Conservation (phyloP, 2,888 invertebrate species). For the Laspeyria flexula region DNA sequence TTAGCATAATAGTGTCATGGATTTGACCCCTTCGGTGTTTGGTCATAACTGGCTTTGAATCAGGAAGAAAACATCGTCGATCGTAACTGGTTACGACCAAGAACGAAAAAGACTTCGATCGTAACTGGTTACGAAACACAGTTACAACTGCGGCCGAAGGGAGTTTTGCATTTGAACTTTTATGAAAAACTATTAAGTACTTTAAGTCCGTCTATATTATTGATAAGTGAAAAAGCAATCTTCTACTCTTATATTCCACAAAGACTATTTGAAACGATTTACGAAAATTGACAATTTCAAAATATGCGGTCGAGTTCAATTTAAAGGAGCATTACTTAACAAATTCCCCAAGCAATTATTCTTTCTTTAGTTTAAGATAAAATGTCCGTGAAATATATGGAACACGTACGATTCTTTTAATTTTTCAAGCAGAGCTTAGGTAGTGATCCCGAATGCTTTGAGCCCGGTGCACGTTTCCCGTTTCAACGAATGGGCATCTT, state of each 20-base stretch:
- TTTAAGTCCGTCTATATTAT: too few species aligned
- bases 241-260: not conserved
- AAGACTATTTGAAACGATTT: not conserved
- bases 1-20: too few species aligned
- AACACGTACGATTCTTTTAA: conserved; percentile 50
- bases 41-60: too few species aligned
- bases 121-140: too few species aligned
- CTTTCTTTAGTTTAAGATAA: conserved; percentile 4
- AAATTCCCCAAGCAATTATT: conserved; percentile 23
- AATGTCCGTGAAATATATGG: conserved; percentile 22
- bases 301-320: conserved; percentile 2
- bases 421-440: conserved; percentile 54
- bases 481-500: conserved; percentile 40
- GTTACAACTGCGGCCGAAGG: too few species aligned
- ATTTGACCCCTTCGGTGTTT: too few species aligned
- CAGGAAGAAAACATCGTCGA: too few species aligned
- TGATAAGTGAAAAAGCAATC: too few species aligned
- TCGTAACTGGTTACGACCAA: too few species aligned
- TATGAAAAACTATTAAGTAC: too few species aligned
- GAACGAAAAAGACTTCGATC: too few species aligned
- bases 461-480: conserved; percentile 49
- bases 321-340: conserved; percentile 2
- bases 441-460: conserved; percentile 51
- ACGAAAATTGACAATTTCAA: conserved; percentile 1
- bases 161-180: too few species aligned